phyloP scores from a whole-genome alignment of 2,888 invertebrate genomes.

The Poecilobothrus nobilitatus region DNA sequence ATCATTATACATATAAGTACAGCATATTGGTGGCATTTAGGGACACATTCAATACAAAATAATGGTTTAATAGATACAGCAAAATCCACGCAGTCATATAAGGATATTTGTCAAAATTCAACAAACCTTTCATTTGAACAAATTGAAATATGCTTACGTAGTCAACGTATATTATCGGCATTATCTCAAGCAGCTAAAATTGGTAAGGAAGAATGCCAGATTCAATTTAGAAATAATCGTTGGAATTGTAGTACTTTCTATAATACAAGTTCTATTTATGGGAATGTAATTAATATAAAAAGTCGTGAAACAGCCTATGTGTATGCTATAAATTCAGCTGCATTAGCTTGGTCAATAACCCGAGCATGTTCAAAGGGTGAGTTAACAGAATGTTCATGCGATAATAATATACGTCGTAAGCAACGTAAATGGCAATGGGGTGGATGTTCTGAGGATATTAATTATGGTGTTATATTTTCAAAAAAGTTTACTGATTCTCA shows the following conservation, averaged over 20 bases:
- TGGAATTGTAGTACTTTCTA: slow-evolving; percentile 67
- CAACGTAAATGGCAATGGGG: slow-evolving; percentile 88
- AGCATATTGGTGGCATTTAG: slow-evolving; percentile 21
- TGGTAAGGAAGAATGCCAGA: slow-evolving; percentile 83
- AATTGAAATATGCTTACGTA: slow-evolving; percentile 22
- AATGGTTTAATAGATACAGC: slow-evolving; percentile 23
- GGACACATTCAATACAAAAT: slow-evolving; percentile 23
- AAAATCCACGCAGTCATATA: slow-evolving; percentile 19
- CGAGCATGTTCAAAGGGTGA: slow-evolving; percentile 80
- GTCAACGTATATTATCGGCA: slow-evolving; percentile 49
- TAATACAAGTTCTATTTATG: slow-evolving; percentile 65
- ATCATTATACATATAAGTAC: slow-evolving; percentile 7
- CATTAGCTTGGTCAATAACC: slow-evolving; percentile 81
- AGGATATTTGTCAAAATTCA: slow-evolving; percentile 24
- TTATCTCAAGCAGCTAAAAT: slow-evolving; percentile 72
- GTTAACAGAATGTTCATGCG: slow-evolving; percentile 81
- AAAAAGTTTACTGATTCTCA: slow-evolving; percentile 77
- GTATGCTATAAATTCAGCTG: slow-evolving; percentile 80
- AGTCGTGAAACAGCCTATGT: slow-evolving; percentile 85
- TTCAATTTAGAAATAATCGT: slow-evolving; percentile 75
- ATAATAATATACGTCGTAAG: slow-evolving; percentile 64
- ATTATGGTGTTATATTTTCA: slow-evolving; percentile 77
- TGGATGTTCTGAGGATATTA: slow-evolving; percentile 83
- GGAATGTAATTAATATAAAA: slow-evolving; percentile 76
- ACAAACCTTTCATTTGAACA: slow-evolving; percentile 23